A percentile compares a stretch with the other conserved stretches of the same genome.
Conservation (phyloP, 2,888 invertebrate genomes). For the Agrotis exclamationis region DNA sequence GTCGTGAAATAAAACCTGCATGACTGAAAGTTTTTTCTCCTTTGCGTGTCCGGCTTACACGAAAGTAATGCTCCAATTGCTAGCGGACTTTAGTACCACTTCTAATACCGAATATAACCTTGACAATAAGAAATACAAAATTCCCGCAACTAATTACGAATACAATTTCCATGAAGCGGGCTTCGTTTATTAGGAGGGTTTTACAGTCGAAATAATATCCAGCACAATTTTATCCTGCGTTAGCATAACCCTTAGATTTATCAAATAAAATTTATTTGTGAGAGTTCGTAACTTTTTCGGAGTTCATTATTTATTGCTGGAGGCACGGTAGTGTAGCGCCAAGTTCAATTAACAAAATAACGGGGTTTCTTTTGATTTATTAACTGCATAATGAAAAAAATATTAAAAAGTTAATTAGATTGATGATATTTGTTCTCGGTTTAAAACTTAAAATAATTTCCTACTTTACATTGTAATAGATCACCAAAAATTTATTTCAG, state of each 20-base stretch:
- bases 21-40: slow-evolving; percentile 37
- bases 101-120: slow-evolving; percentile 35
- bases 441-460: not conserved
- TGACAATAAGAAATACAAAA: slow-evolving; percentile 51
- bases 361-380: not conserved
- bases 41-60: slow-evolving; percentile 47
- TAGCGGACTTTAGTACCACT: not conserved
- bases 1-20: slow-evolving; percentile 33
- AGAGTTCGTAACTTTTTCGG: not conserved
- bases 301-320: slow-evolving; percentile 16
- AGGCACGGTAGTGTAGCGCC: not conserved
- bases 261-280: slow-evolving; percentile 16
- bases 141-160: slow-evolving; percentile 55
- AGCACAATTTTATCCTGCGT: slow-evolving; percentile 1
- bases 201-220: not conserved
- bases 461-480: not conserved
- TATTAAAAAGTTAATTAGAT: not conserved
- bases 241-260: slow-evolving; percentile 8
- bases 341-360: slow-evolving; percentile 6
- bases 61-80: slow-evolving; percentile 28
- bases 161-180: slow-evolving; percentile 41
- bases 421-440: not conserved
- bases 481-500: not conserved
- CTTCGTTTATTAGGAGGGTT: slow-evolving; percentile 22
- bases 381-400: not conserved